These are phyloP conservation scores for Pantelozetes paolii DNA, from an alignment of 2,888 invertebrate species.

Conservation along the genomic window DNA sequence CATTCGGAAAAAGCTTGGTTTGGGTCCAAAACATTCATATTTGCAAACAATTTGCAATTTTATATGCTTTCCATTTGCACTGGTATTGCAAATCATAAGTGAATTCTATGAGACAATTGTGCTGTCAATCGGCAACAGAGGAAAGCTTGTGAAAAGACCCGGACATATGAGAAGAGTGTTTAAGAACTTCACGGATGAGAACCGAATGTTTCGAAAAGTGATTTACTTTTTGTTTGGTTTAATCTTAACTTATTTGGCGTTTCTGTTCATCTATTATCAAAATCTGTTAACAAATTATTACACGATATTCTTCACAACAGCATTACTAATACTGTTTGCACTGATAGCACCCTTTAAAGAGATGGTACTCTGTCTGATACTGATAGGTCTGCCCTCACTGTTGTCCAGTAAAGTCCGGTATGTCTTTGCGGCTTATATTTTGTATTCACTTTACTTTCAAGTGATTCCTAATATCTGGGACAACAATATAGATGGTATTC, in stretches of 20 bases:
- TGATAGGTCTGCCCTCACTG: conserved; percentile 2
- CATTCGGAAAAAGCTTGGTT: background rate
- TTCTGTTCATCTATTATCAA: background rate
- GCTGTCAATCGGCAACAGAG: background rate
- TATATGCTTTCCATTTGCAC: background rate
- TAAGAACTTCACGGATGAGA: background rate
- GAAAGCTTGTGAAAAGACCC: background rate
- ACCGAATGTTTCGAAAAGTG: conserved; percentile 1
- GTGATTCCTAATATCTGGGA: background rate
- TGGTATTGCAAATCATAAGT: background rate
- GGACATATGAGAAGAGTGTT: background rate
- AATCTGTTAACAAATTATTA: background rate
- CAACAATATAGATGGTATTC: background rate
- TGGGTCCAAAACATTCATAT: background rate
- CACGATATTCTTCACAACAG: background rate
- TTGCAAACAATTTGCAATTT: background rate
- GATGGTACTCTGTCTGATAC: background rate
- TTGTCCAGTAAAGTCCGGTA: conserved; percentile 22
- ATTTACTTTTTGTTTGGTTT: conserved; percentile 1
- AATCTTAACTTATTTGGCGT: background rate
- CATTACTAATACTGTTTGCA: background rate
- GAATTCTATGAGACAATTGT: background rate
- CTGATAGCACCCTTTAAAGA: conserved; percentile 5
- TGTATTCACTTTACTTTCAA: background rate
- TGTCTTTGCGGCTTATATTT: background rate